Percentiles rank a stretch among this genome's conserved stretches.
phyloP scores from a whole-genome alignment of 2,113 vertebrate species.

The Chloropsis cyanopogon region DNA sequence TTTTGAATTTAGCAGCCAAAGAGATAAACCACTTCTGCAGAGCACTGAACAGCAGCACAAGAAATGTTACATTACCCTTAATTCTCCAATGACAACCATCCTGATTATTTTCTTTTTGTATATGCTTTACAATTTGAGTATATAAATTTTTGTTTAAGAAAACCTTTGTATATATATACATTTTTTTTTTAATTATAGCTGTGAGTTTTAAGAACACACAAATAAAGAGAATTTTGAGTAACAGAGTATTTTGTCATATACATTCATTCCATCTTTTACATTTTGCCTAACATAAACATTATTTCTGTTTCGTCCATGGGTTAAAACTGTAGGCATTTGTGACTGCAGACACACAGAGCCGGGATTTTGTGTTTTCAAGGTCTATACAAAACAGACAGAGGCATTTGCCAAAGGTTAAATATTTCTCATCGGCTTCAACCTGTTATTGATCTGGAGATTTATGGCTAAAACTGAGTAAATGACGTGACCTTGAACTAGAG shows the following conservation, averaged over 20 bases:
- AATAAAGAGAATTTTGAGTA: neutral
- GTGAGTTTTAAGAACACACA: neutral
- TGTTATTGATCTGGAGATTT: neutral
- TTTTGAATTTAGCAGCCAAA: neutral
- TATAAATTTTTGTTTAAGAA: neutral
- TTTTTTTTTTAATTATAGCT: neutral
- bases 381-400: neutral
- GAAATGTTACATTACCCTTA: neutral
- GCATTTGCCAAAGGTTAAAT: neutral
- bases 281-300: neutral
- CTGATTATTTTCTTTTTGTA: neutral
- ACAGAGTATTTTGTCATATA: accelerated
- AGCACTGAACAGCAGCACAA: neutral
- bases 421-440: neutral
- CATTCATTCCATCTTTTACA: neutral
- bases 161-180: neutral
- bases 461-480: neutral
- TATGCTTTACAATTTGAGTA: neutral
- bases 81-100: neutral
- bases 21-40: neutral
- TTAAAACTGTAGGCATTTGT: neutral
- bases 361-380: neutral
- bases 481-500: neutral
- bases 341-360: neutral
- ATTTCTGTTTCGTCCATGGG: neutral